phyloP scores from a whole-genome alignment of 1,140 invertebrate species.

The Sinonovacula constricta region DNA sequence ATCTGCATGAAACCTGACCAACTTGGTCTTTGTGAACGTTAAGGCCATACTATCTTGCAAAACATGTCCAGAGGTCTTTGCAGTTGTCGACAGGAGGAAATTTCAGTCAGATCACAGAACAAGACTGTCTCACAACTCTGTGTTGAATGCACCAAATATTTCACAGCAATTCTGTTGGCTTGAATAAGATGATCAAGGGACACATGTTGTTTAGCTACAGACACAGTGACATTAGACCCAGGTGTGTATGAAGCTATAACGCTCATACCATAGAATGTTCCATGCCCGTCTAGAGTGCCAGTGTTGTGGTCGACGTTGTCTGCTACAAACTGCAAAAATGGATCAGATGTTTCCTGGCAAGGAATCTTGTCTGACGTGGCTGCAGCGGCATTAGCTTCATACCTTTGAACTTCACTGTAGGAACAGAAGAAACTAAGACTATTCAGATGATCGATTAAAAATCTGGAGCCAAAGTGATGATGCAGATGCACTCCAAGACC shows the following conservation, averaged over 20 bases:
- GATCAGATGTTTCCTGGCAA: slow-evolving; percentile 1
- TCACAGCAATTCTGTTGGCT: neutral
- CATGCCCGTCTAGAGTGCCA: slow-evolving; percentile 62
- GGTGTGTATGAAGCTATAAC: slow-evolving; percentile 58
- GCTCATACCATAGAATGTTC: slow-evolving; percentile 71
- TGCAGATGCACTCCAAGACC: slow-evolving; percentile 56
- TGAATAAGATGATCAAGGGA: slow-evolving; percentile 5
- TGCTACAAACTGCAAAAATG: slow-evolving; percentile 57
- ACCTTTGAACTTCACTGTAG: slow-evolving; percentile 23
- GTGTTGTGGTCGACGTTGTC: slow-evolving; percentile 69
- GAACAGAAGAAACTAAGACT: slow-evolving; percentile 24
- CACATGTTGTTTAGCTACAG: neutral
- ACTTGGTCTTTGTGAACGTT: too few species aligned
- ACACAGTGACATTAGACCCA: neutral
- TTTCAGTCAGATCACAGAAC: neutral
- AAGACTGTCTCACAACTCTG: neutral
- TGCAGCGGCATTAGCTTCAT: slow-evolving; percentile 14
- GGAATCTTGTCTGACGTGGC: neutral
- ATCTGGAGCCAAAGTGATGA: slow-evolving; percentile 50
- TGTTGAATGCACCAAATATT: neutral
- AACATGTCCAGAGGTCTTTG: slow-evolving; percentile 7
- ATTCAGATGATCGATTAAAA: slow-evolving; percentile 45
- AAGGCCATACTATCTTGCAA: neutral
- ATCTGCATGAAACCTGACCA: slow-evolving; percentile 51
- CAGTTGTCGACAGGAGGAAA: too few species aligned